Percentiles rank a stretch among this genome's conserved stretches.
These are phyloP conservation scores for Drosophila tani DNA, from an alignment of 1,140 invertebrate species.

Conservation along the genomic window DNA sequence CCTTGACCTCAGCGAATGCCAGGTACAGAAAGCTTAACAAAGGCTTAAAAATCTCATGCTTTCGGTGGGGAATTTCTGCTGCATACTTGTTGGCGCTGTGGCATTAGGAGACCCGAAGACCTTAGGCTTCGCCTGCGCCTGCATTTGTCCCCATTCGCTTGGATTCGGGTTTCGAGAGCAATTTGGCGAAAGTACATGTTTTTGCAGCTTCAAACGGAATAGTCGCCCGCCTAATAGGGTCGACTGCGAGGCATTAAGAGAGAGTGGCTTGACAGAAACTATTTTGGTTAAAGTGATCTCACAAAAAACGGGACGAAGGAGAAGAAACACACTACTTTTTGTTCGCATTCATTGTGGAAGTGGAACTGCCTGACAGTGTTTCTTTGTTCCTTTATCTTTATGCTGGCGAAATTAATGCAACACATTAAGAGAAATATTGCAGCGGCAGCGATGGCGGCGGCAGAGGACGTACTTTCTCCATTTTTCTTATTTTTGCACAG, in stretches of 20 bases:
- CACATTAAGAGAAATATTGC: constrained; percentile 78
- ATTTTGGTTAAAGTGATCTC: constrained; percentile 64
- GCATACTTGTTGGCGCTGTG: constrained; percentile 14
- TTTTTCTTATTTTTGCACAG: constrained; percentile 40
- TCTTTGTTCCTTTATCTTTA: constrained; percentile 71
- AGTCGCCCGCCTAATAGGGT: constrained; percentile 43
- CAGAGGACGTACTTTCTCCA: constrained; percentile 21
- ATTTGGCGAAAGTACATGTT: constrained; percentile 18
- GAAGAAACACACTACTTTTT: constrained; percentile 12
- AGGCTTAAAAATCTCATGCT: constrained; percentile 28
- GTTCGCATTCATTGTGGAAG: constrained; percentile 18
- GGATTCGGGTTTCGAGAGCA: constrained; percentile 30
- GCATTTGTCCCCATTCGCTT: constrained; percentile 14
- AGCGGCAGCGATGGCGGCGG: constrained; percentile 17
- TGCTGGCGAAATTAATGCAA: constrained; percentile 74
- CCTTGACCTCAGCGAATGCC: too few relatives aligned
- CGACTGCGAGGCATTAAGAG: constrained; percentile 46
- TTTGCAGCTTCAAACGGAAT: constrained; percentile 37
- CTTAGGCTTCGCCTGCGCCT: neutral
- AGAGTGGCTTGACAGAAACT: constrained; percentile 37
- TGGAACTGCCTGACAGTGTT: constrained; percentile 42
- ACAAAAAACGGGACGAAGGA: neutral
- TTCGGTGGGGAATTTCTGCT: constrained; percentile 8
- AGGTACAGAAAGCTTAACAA: constrained; percentile 22
- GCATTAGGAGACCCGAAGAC: constrained; percentile 16